A percentile compares a stretch with the other conserved stretches of the same genome.
Conservation (phyloP, 2,888 invertebrate genomes). For the Halictus quadricinctus region DNA sequence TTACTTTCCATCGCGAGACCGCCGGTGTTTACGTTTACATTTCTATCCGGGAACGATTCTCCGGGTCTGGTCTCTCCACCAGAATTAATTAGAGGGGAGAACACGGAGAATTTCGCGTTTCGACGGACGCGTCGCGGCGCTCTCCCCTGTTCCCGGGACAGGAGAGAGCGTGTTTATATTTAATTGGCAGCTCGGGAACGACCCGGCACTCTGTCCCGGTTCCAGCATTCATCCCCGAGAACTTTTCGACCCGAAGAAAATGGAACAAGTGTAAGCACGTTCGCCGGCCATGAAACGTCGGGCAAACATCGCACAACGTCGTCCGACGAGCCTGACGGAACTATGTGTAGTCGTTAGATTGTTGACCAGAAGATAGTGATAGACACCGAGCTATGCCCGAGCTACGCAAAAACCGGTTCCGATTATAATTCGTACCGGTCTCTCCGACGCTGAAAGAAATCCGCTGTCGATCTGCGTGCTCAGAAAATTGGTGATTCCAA, state of each 20-base stretch:
- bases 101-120: not conserved
- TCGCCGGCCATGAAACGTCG: not conserved
- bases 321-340: not conserved
- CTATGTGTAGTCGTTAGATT: not conserved
- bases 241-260: slow-evolving; percentile 1
- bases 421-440: not conserved
- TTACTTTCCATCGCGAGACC: slow-evolving; percentile 71
- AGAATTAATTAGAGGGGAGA: slow-evolving; percentile 7
- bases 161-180: not conserved
- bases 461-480: not conserved
- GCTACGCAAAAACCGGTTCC: not conserved
- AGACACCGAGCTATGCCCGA: not conserved
- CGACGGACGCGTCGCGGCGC: not conserved
- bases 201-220: not conserved
- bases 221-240: slow-evolving; percentile 1
- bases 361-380: not conserved
- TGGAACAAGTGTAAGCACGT: not conserved
- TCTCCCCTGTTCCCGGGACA: not conserved
- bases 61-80: not conserved
- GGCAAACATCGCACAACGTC: not conserved
- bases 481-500: not conserved
- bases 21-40: slow-evolving; percentile 31
- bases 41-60: slow-evolving; percentile 3
- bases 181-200: not conserved
- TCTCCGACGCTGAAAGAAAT: not conserved